These are phyloP conservation scores for Agrochola circellaris DNA, from an alignment of 2,888 invertebrate genomes.

Conservation along the genomic window DNA sequence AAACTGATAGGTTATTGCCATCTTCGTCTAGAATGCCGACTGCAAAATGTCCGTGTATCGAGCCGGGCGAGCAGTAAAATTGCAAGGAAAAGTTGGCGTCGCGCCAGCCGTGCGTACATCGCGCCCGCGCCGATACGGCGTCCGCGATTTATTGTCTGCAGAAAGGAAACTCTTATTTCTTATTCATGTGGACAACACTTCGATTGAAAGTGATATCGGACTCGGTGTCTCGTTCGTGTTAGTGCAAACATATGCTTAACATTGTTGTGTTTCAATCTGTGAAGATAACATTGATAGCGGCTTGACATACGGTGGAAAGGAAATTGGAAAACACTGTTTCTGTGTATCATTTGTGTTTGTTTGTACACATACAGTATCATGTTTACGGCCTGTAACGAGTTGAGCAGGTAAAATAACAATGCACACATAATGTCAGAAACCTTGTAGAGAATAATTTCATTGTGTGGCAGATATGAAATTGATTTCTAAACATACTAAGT, in stretches of 20 bases:
- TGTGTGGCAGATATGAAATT: background rate
- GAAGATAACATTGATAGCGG: slow-evolving; percentile 40
- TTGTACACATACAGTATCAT: background rate
- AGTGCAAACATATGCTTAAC: slow-evolving; percentile 55
- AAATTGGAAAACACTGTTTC: slow-evolving; percentile 42
- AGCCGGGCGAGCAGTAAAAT: slow-evolving; percentile 80
- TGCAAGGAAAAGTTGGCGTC: slow-evolving; percentile 86
- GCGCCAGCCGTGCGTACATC: slow-evolving; percentile 77
- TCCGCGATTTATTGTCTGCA: slow-evolving; percentile 79
- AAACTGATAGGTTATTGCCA: slow-evolving; percentile 86
- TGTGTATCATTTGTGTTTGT: slow-evolving; percentile 1
- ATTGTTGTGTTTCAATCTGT: slow-evolving; percentile 51
- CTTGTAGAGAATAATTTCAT: background rate
- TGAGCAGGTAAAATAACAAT: slow-evolving; percentile 3
- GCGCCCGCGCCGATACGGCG: slow-evolving; percentile 64
- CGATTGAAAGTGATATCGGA: slow-evolving; percentile 75
- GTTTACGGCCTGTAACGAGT: slow-evolving; percentile 10
- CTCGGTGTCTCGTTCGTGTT: slow-evolving; percentile 55
- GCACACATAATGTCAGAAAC: background rate
- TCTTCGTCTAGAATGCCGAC: slow-evolving; percentile 81
- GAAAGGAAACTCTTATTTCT: slow-evolving; percentile 83
- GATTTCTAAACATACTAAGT: slow-evolving; percentile 11
- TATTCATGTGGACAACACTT: slow-evolving; percentile 78
- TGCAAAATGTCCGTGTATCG: slow-evolving; percentile 82
- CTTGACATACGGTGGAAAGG: slow-evolving; percentile 34